Base-by-base conservation (phyloP, 2,113 vertebrate genomes). In the Syngnathus scovelli region DNA sequence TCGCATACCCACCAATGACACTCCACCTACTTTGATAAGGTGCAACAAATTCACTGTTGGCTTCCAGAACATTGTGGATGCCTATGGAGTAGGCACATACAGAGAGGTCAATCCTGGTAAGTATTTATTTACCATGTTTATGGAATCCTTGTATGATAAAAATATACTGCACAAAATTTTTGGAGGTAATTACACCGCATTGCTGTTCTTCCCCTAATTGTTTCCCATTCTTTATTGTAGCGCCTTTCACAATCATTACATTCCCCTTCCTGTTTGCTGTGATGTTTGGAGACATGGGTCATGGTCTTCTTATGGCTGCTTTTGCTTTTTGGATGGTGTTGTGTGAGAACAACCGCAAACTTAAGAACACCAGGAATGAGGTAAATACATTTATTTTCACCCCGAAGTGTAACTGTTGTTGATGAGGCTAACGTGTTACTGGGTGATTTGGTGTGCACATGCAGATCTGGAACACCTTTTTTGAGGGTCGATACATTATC, bases 11-110 rank as follows among this genome's bases (percentile, higher is more conserved):
- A 95, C 93, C 27, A 93, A 76, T 10, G 94, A 97, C 72, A 94
- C 94, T 5, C 97, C 96, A 18, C 97, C 96, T 0, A 97, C 96
- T 1, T 89, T 98, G 8, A 94, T 98, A 74, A 93, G 94, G 43
- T 99, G 95, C 86, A 99, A 99, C 87, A 98, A 94, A 64, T 98
- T 99, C 86, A 98, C 97, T 10, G 93, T 93, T 73, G 97, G 96
- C 15, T 99, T 99, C 85, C 97, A 99, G 86, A 96, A 91, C 79
- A 99, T 99, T 0, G 97, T 99, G 66, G 95, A 99, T 2, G 94
- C 96, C n/a, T 99, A 99, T 0, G 97, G 96, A 12, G 93, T 99
- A 16, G 93, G 93, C 23, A 94, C 55, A 82, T 99, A 99, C 55
- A 85, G 94, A 56, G 97, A 99, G 82, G 93, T 99, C 41, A 99